A percentile compares a stretch with the other conserved stretches of the same genome.
Evolutionary conservation across 92 coral and sea anemone species (phyloP).

Genomic region (Paramuricea clavata): DNA sequence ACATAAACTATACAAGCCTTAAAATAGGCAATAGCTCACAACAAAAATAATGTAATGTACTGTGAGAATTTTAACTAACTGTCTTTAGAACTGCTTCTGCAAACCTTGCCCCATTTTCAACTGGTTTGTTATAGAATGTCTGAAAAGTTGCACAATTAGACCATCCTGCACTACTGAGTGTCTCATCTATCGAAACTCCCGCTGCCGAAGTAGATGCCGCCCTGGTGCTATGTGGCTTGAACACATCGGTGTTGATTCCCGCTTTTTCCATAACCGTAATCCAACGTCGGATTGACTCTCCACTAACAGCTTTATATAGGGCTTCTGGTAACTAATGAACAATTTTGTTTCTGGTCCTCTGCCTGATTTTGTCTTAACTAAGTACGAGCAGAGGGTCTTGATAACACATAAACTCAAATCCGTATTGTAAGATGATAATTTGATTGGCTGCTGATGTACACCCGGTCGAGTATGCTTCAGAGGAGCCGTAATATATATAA

Average conservation of each 20-base stretch:
- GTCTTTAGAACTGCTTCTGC: too few species aligned
- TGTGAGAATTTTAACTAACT: too few species aligned
- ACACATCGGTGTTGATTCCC: neutral
- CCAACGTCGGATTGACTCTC: neutral
- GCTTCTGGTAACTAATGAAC: neutral
- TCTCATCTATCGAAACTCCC: too few species aligned
- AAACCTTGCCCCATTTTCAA: too few species aligned
- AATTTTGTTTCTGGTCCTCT: neutral
- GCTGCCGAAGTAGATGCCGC: slow-evolving; percentile 59
- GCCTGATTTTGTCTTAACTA: neutral
- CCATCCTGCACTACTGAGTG: too few species aligned
- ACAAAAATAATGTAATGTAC: too few species aligned
- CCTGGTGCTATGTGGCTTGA: too few species aligned
- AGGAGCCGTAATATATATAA: neutral
- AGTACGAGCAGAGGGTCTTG: neutral
- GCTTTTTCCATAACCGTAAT: neutral
- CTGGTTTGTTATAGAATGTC: too few species aligned
- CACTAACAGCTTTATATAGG: neutral
- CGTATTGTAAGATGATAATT: neutral
- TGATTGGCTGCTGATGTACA: neutral
- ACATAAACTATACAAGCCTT: too few species aligned
- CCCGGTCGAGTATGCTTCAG: slow-evolving; percentile 18
- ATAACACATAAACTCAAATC: neutral
- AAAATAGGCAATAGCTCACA: too few species aligned
- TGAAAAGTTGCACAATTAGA: too few species aligned